Percentiles rank a stretch among this genome's conserved stretches.
Conservation (phyloP, 2,113 vertebrate genomes). For the Etheostoma spectabile region DNA sequence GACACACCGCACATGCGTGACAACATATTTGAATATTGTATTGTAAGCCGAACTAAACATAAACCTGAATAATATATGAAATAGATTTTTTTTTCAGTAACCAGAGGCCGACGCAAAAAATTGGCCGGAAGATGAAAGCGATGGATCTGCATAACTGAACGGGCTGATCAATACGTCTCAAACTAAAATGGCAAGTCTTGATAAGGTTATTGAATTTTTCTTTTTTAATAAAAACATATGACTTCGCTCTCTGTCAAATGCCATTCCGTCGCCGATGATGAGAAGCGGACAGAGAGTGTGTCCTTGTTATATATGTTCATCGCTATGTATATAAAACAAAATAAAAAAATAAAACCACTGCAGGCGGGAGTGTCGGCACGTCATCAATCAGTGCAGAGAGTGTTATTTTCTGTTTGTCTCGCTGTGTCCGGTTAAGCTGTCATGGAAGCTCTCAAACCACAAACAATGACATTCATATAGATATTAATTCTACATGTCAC, state of each 20-base stretch:
- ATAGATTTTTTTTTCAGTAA: constrained; percentile 72
- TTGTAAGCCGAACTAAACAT: constrained; percentile 56
- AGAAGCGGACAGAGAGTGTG: constrained; percentile 24
- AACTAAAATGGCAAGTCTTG: constrained; percentile 80
- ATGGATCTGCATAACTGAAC: constrained; percentile 78
- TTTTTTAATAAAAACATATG: constrained; percentile 82
- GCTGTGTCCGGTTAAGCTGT: constrained; percentile 55
- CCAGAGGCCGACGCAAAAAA: constrained; percentile 62
- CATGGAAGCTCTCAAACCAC: constrained; percentile 47
- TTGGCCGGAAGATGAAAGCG: constrained; percentile 74
- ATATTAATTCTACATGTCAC: constrained; percentile 59
- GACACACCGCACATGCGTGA: background rate
- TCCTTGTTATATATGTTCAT: constrained; percentile 63
- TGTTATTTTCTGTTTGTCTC: constrained; percentile 61
- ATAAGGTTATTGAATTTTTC: constrained; percentile 82
- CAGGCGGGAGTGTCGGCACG: constrained; percentile 37
- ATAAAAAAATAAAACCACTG: constrained; percentile 28
- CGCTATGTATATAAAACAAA: no score
- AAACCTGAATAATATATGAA: constrained; percentile 71
- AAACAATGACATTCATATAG: constrained; percentile 45
- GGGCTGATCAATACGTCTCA: constrained; percentile 76
- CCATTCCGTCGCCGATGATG: constrained; percentile 27
- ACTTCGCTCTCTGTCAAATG: constrained; percentile 62
- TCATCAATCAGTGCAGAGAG: constrained; percentile 68
- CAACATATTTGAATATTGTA: constrained; percentile 54